These are phyloP conservation scores for Sympetrum striolatum DNA, from an alignment of 2,888 invertebrate genomes.

Conservation along the genomic window DNA sequence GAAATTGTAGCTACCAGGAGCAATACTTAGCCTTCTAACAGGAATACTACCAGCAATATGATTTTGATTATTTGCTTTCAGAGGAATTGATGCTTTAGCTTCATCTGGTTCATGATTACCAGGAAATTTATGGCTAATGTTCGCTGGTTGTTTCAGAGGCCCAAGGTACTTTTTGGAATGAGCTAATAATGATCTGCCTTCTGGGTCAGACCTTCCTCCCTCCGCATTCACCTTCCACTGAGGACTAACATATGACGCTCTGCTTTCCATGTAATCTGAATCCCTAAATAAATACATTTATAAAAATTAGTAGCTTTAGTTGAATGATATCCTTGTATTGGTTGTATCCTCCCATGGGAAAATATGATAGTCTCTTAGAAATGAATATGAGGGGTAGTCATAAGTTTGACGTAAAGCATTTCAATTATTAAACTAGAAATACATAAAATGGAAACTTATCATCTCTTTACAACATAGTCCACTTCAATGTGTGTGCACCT, in stretches of 20 bases:
- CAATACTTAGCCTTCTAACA: constrained; percentile 5
- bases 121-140: neutral
- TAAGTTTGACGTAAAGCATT: too few relatives aligned
- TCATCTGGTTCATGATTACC: neutral
- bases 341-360: neutral
- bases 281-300: neutral
- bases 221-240: constrained; percentile 18
- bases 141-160: neutral
- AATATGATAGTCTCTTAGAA: too few relatives aligned
- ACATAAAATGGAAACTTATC: too few relatives aligned
- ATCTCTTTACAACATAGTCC: too few relatives aligned
- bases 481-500: too few relatives aligned
- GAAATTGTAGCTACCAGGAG: neutral
- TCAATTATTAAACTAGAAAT: too few relatives aligned
- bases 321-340: too few relatives aligned
- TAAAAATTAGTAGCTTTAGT: neutral
- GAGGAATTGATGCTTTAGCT: neutral
- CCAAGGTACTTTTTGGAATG: neutral
- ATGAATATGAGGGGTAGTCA: too few relatives aligned
- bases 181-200: neutral
- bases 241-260: constrained; percentile 20
- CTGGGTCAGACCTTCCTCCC: neutral
- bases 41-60: neutral
- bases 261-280: neutral
- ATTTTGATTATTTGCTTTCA: neutral